These are phyloP conservation scores for Ochropleura plecta DNA, from an alignment of 2,888 invertebrate species.

Conservation along the genomic window DNA sequence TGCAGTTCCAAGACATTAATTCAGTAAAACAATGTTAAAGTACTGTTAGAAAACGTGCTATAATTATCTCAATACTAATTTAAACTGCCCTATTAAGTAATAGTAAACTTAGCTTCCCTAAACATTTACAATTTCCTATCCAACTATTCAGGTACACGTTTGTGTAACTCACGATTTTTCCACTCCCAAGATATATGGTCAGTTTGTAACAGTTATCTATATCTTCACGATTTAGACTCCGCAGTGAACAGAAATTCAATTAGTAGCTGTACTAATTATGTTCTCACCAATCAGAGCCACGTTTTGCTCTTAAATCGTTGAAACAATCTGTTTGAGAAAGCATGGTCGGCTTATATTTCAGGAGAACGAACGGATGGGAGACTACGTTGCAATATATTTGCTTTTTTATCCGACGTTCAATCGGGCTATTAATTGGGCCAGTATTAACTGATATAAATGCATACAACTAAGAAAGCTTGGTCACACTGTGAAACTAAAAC, in stretches of 20 bases:
- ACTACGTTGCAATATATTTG: slow-evolving; percentile 1
- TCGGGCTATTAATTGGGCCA: not conserved
- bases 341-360: slow-evolving; percentile 30
- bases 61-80: slow-evolving; percentile 63
- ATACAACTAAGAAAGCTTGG: not conserved
- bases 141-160: slow-evolving; percentile 53
- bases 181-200: slow-evolving; percentile 59
- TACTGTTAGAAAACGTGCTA: slow-evolving; percentile 51
- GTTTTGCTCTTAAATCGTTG: slow-evolving; percentile 50
- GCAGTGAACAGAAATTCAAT: slow-evolving; percentile 57
- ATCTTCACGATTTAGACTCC: slow-evolving; percentile 60
- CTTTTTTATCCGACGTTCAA: not conserved
- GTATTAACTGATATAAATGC: not conserved
- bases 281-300: slow-evolving; percentile 62
- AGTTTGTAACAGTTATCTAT: slow-evolving; percentile 53
- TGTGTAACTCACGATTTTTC: slow-evolving; percentile 65
- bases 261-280: slow-evolving; percentile 57
- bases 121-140: slow-evolving; percentile 50
- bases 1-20: slow-evolving; percentile 37
- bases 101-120: slow-evolving; percentile 34
- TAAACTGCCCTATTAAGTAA: slow-evolving; percentile 64
- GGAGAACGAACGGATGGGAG: not conserved
- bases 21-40: slow-evolving; percentile 33
- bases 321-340: slow-evolving; percentile 15
- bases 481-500: not conserved